Evolutionary conservation across 2,797 vertebrate genomes (phyloP), one percentile per base, ranked within the genome.

Genomic region (Melanotaenia parkinsoni): DNA sequence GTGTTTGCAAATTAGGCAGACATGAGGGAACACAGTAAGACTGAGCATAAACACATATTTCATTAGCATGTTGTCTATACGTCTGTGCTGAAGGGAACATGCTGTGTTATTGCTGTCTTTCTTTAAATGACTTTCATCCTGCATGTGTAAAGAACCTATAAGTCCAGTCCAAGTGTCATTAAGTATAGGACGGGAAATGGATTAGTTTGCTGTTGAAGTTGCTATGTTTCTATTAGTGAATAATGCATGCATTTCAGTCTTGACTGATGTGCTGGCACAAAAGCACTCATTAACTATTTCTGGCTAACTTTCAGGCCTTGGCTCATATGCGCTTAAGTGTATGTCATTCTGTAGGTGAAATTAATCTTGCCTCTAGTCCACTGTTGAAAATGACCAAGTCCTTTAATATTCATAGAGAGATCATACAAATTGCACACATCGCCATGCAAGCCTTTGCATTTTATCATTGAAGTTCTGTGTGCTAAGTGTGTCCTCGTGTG

Each of bases 241-340:
- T 91, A 89, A 90, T 90, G 86, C 67, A 91, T 89, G 86, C 43
- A 70, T 87, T 89, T 83, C 50, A 80, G 76, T 74, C 60, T 63
- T 80, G 80, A 85, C 85, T 86, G 81, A 87, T 86, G 87, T 92
- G 90, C 92, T 90, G 83, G 90, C 76, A 77, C 80, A 76, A 56
- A 83, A 72, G 71, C 80, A 68, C 78, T 91, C 88, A 91, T 92
- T 91, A 93, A 86, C 75, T 70, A 72, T 78, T 85, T 83, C 84
- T 89, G 82, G 79, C 88, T 74, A 85, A 74, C 76, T 80, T 85
- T 89, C 75, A 81, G 79, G 73, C 82, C 87, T 76, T 84, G 66
- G 58, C 76, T 83, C 70, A 72, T 84, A 86, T 89, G 86, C 88
- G 81, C 80, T 83, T 90, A 89, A 38, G 88, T 80, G 75, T 74